These are phyloP conservation scores for Nycticebus coucang DNA, from an alignment of 2,113 vertebrate species.

Conservation along the genomic window DNA sequence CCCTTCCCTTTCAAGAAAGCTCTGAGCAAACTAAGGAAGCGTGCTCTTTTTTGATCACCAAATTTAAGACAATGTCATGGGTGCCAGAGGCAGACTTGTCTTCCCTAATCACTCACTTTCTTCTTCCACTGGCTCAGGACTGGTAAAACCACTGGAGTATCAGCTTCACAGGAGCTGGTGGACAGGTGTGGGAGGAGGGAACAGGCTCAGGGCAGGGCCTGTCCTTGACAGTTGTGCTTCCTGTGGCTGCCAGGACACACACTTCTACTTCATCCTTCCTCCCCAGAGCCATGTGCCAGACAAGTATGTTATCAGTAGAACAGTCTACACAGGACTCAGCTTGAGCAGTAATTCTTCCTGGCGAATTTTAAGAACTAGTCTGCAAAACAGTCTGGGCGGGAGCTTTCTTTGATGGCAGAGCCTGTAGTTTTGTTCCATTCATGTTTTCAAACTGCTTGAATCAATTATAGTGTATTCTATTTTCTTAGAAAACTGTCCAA, in stretches of 20 bases:
- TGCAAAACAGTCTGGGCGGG: neutral
- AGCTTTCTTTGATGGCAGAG: neutral
- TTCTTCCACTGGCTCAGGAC: neutral
- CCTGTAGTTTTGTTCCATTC: neutral
- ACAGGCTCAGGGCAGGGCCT: neutral
- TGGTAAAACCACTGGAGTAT: neutral
- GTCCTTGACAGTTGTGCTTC: neutral
- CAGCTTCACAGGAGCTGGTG: neutral
- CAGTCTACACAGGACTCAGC: neutral
- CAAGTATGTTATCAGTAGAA: neutral
- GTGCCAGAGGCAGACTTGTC: neutral
- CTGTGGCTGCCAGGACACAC: neutral
- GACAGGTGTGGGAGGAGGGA: neutral
- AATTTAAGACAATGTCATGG: neutral
- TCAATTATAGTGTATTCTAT: neutral
- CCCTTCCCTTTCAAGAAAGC: neutral
- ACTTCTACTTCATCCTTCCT: neutral
- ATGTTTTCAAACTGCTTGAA: neutral
- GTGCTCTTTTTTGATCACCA: neutral
- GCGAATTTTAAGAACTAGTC: neutral
- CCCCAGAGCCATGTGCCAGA: neutral
- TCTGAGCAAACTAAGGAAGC: neutral
- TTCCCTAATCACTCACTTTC: neutral
- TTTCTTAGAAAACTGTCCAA: neutral
- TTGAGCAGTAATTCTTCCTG: neutral